Base-by-base conservation (phyloP, 1,140 invertebrate genomes). In the Gonatopus flavifemur region DNA sequence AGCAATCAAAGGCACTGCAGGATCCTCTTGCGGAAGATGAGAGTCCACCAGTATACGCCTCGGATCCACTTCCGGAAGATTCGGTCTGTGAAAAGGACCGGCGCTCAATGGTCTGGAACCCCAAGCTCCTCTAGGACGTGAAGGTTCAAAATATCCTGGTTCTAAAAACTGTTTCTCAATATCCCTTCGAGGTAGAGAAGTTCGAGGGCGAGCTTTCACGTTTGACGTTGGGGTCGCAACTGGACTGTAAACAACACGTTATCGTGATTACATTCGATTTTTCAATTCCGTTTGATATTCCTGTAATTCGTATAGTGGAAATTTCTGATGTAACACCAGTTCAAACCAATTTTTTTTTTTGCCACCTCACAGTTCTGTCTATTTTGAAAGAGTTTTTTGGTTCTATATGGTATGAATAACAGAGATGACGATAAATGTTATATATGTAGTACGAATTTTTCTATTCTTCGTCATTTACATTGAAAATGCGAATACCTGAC, bases 1-100 rank as follows among this genome's bases (percentile, higher is more conserved):
- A 25, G 78, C 72, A 43, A 86, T 86, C 5, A 87, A 67, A 10
- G 84, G 83, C n/a, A 84, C 78, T 0, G 84, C 84, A 0, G 84
- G 83, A 68, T 86, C 84, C 15, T 77, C 77, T 1, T 75, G 69
- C 18, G 70, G 54, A 21, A 84, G 72, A 30, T 67, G 70, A 41
- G 75, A 68, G 48, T 84, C 80, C 3, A 74, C 61, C 19, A 81
- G 62, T 19, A 83, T 69, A 21, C 78, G 74, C 8, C 68, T 77
- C 0, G 78, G 70, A 48, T 81, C 74, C 16, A 83, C 63, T 49
- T 68, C 69, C 7, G 80, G 76, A 6, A 76, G 57, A 50, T 68
- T 74, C 2, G 81, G 79, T 19, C 79, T 70, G 28, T 84, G 83
- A 56, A 84, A 81, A 8, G 83, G 82, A 2, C 83, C 84, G 9